phyloP scores from a whole-genome alignment of 2,113 vertebrate genomes.

The Dolichallabes microphthalmus region DNA sequence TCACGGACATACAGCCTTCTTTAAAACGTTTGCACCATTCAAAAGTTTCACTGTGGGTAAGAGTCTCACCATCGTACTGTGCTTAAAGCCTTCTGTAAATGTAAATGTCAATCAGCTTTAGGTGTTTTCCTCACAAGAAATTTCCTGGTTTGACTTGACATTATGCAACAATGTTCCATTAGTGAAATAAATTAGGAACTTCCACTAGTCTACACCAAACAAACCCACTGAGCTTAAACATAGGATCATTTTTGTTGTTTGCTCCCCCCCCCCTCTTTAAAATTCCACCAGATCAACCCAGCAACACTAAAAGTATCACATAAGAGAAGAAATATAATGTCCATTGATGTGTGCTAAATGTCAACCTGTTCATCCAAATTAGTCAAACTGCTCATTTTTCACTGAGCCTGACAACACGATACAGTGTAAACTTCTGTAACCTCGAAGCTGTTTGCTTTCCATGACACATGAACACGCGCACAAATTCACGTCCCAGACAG shows the following conservation, averaged over 20 bases:
- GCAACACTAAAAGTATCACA: background rate
- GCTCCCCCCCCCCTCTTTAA: background rate
- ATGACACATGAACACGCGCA: slow-evolving; percentile 36
- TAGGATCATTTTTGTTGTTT: background rate
- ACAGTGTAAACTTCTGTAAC: background rate
- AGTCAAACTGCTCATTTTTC: background rate
- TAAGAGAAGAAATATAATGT: background rate
- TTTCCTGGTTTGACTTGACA: background rate
- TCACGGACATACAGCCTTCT: no score
- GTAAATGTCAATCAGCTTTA: no score
- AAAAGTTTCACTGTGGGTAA: no score
- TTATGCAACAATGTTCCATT: background rate
- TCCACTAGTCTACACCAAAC: background rate
- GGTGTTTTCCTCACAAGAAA: no score
- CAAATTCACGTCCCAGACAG: slow-evolving; percentile 47
- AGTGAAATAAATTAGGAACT: background rate
- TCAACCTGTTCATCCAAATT: background rate
- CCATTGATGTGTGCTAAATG: background rate
- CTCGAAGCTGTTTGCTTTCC: slow-evolving; percentile 19
- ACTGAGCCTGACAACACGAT: background rate
- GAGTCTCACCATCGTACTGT: no score
- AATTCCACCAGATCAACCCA: background rate
- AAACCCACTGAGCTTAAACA: background rate
- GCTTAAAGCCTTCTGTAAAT: no score
- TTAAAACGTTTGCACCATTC: no score